Conservation (phyloP, 2,113 vertebrate species). For the Saccopteryx bilineata region DNA sequence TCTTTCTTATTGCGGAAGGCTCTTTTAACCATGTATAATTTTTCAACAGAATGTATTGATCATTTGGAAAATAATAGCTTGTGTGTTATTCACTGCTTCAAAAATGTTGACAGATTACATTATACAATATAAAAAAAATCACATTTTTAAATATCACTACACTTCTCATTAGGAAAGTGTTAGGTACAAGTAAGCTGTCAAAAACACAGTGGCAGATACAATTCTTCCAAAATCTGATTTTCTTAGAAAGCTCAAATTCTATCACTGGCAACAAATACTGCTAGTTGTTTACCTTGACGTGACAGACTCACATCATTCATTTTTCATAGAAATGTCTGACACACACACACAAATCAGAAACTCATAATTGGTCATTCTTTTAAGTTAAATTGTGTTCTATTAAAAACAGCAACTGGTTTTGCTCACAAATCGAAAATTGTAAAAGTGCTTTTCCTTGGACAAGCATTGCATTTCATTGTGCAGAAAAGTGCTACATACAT, state of each 20-base stretch:
- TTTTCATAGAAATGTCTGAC: conserved; percentile 4
- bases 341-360: background rate
- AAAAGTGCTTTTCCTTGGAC: background rate
- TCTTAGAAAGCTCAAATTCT: conserved; percentile 51
- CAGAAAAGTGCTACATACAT: background rate
- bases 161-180: background rate
- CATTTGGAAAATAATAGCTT: conserved; percentile 2
- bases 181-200: background rate
- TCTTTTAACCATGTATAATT: background rate
- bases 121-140: background rate
- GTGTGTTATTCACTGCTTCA: background rate
- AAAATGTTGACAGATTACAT: conserved; percentile 50
- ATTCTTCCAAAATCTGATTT: conserved; percentile 43
- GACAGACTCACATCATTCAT: background rate
- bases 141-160: conserved; percentile 23
- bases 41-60: background rate
- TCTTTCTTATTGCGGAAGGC: background rate
- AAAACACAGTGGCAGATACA: background rate
- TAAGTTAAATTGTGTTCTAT: background rate
- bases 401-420: conserved; percentile 9
- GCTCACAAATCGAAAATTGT: background rate
- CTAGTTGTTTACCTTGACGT: conserved; percentile 37
- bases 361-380: background rate
- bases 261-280: conserved; percentile 7
- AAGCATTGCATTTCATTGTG: background rate